These are phyloP conservation scores for Cephus runcator DNA, from an alignment of 2,888 invertebrate species.

Conservation along the genomic window DNA sequence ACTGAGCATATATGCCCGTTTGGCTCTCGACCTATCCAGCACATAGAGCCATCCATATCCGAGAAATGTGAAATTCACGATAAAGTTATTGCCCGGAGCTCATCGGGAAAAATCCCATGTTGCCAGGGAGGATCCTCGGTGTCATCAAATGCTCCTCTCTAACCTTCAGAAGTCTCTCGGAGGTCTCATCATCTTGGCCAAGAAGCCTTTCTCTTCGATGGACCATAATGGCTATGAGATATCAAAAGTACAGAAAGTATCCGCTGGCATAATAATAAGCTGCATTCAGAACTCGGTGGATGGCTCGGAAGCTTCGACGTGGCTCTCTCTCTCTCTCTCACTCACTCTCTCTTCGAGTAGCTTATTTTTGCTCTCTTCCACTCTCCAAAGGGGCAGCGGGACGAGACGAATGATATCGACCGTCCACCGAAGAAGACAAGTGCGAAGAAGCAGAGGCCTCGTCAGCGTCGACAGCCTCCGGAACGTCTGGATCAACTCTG, in stretches of 20 bases:
- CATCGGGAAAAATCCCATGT: too few relatives aligned
- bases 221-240: background rate
- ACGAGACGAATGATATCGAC: conserved; percentile 29
- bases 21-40: too few relatives aligned
- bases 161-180: background rate
- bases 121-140: too few relatives aligned
- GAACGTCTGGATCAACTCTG: background rate
- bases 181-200: background rate
- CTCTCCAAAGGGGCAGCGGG: background rate
- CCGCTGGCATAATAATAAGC: background rate
- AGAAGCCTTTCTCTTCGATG: background rate
- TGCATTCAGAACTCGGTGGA: background rate
- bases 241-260: background rate
- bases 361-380: background rate
- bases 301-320: background rate
- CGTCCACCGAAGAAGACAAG: conserved; percentile 13
- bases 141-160: too few relatives aligned
- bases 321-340: background rate
- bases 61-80: too few relatives aligned
- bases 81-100: too few relatives aligned
- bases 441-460: background rate
- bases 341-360: background rate
- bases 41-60: too few relatives aligned
- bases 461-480: background rate
- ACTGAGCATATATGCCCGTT: too few relatives aligned